phyloP scores from a whole-genome alignment of 2,888 invertebrate genomes.

The Tetranychus truncatus region DNA sequence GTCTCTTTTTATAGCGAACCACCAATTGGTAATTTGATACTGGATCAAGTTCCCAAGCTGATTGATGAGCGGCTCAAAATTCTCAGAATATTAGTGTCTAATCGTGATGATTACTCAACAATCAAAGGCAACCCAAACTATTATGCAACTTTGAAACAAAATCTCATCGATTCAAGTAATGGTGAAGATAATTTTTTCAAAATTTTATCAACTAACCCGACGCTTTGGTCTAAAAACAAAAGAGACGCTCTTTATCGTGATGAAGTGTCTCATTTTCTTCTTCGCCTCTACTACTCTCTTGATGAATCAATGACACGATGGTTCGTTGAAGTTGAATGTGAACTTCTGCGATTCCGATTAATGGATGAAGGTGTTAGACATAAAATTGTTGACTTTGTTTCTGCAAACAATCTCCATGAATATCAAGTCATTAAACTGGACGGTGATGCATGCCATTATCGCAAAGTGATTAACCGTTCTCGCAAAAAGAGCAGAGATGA shows the following conservation, averaged over 20 bases:
- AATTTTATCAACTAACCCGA: not conserved
- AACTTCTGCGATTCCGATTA: slow-evolving; percentile 53
- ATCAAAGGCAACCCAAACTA: not conserved
- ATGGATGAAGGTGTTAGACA: slow-evolving; percentile 18
- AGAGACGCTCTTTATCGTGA: slow-evolving; percentile 38
- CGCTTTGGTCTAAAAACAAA: not conserved
- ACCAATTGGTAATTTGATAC: not conserved
- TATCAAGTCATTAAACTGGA: slow-evolving; percentile 37
- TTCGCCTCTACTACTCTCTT: slow-evolving; percentile 73
- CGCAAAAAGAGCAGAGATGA: not conserved
- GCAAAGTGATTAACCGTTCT: slow-evolving; percentile 34
- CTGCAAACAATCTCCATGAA: slow-evolving; percentile 43
- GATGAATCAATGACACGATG: slow-evolving; percentile 60
- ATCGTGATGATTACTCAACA: not conserved
- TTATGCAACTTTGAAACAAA: not conserved
- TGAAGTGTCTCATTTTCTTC: slow-evolving; percentile 76
- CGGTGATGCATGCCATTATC: slow-evolving; percentile 35
- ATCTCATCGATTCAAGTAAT: not conserved
- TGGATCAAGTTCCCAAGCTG: not conserved
- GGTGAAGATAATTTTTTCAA: not conserved
- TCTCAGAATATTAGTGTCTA: not conserved
- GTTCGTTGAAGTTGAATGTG: slow-evolving; percentile 76
- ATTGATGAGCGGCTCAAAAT: slow-evolving; percentile 2
- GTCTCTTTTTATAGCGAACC: slow-evolving; percentile 3
- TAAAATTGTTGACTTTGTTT: slow-evolving; percentile 44